Evolutionary conservation across 2,888 invertebrate genomes (phyloP).

Genomic region (Exocentrus adspersus): DNA sequence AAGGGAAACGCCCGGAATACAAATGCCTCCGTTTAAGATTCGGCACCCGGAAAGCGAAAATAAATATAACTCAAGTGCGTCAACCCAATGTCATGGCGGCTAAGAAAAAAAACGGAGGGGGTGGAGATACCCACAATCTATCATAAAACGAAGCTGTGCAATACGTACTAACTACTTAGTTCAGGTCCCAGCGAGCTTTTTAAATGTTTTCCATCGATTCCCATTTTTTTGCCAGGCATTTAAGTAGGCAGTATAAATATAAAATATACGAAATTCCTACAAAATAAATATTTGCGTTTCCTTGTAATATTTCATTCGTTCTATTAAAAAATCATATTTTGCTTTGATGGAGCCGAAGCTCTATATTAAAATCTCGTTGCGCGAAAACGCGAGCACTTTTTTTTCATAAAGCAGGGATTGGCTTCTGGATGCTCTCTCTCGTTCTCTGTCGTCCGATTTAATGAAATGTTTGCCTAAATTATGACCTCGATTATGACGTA

Average conservation of each 20-base stretch:
- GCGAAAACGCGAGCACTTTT: not conserved
- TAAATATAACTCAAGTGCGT: not conserved
- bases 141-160: too few relatives aligned
- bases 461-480: constrained; percentile 28
- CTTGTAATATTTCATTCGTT: not conserved
- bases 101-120: too few relatives aligned
- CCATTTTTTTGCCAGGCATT: too few relatives aligned
- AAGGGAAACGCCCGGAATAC: constrained; percentile 18
- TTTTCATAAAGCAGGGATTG: not conserved
- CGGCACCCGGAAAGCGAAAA: not conserved
- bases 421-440: not conserved
- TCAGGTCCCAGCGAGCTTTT: too few relatives aligned
- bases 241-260: too few relatives aligned
- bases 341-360: not conserved
- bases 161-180: too few relatives aligned
- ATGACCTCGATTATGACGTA: constrained; percentile 27
- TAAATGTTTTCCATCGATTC: too few relatives aligned
- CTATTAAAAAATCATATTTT: not conserved
- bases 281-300: too few relatives aligned
- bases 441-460: constrained; percentile 22
- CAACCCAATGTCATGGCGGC: not conserved
- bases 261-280: too few relatives aligned
- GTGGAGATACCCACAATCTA: too few relatives aligned
- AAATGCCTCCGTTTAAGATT: constrained; percentile 8
- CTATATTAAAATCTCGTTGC: not conserved